Evolutionary conservation across 2,113 vertebrate genomes (phyloP).

Genomic region (Spilogale gracilis): DNA sequence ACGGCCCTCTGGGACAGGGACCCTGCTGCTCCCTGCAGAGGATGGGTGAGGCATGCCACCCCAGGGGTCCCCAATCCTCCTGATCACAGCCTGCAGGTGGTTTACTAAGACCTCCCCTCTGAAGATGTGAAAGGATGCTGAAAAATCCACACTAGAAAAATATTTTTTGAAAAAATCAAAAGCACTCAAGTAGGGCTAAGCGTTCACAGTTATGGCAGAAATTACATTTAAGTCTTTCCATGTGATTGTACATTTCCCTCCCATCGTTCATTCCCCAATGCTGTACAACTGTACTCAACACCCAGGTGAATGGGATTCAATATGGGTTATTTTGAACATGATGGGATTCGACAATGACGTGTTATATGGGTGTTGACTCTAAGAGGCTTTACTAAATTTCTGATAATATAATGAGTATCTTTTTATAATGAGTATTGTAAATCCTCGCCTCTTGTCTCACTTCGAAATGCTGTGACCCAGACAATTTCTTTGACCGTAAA

Average conservation of each 20-base stretch:
- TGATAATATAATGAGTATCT: background rate
- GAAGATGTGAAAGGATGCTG: background rate
- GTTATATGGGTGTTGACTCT: background rate
- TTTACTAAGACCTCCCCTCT: background rate
- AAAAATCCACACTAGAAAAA: background rate
- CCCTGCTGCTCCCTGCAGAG: background rate
- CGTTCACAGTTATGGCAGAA: background rate
- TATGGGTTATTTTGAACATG: background rate
- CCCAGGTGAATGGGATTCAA: background rate
- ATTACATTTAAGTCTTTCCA: background rate
- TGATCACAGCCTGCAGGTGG: background rate
- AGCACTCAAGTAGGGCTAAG: background rate
- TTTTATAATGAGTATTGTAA: background rate
- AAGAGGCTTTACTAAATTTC: background rate
- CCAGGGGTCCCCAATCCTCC: background rate
- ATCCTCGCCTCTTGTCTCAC: background rate
- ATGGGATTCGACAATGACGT: background rate
- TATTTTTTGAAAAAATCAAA: background rate
- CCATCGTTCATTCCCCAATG: background rate
- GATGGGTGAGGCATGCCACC: accelerated
- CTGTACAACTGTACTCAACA: background rate
- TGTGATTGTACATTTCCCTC: accelerated
- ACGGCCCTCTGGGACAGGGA: background rate
- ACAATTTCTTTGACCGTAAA: background rate
- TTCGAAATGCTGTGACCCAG: background rate